Conservation (phyloP, 2,113 vertebrate species). For the Spea bombifrons region DNA sequence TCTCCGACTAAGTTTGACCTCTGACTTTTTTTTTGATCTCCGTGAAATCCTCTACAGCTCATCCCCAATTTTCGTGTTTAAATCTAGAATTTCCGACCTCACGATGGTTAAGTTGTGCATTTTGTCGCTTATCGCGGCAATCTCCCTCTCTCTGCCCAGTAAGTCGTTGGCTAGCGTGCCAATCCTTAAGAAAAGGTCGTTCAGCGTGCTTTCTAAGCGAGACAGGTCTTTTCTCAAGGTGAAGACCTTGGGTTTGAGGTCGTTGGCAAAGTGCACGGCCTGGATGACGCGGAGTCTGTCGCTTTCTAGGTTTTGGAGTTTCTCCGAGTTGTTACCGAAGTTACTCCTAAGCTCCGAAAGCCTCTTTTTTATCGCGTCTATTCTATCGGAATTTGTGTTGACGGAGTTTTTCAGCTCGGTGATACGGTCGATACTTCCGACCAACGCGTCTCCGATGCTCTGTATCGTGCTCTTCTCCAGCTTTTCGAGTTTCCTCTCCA, state of each 20-base stretch:
- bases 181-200: slow-evolving; percentile 81
- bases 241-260: slow-evolving; percentile 86
- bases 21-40: slow-evolving; percentile 41
- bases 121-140: slow-evolving; percentile 72
- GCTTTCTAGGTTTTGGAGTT: slow-evolving; percentile 77
- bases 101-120: slow-evolving; percentile 71
- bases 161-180: slow-evolving; percentile 81
- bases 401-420: slow-evolving; percentile 67
- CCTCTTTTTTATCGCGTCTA: slow-evolving; percentile 63
- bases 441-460: slow-evolving; percentile 80
- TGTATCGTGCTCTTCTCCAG: slow-evolving; percentile 73
- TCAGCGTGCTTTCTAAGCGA: slow-evolving; percentile 74
- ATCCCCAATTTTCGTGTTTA: slow-evolving; percentile 64
- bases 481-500: slow-evolving; percentile 73
- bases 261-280: slow-evolving; percentile 80
- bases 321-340: slow-evolving; percentile 64
- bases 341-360: slow-evolving; percentile 70
- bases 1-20: background rate
- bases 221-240: slow-evolving; percentile 79
- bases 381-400: slow-evolving; percentile 70
- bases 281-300: slow-evolving; percentile 79
- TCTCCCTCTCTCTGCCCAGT: slow-evolving; percentile 70
- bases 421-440: slow-evolving; percentile 81
- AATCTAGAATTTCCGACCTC: slow-evolving; percentile 62
- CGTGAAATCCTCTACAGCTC: slow-evolving; percentile 50